Conservation (phyloP, 2,797 vertebrate species). For the Sandelia bainsii region DNA sequence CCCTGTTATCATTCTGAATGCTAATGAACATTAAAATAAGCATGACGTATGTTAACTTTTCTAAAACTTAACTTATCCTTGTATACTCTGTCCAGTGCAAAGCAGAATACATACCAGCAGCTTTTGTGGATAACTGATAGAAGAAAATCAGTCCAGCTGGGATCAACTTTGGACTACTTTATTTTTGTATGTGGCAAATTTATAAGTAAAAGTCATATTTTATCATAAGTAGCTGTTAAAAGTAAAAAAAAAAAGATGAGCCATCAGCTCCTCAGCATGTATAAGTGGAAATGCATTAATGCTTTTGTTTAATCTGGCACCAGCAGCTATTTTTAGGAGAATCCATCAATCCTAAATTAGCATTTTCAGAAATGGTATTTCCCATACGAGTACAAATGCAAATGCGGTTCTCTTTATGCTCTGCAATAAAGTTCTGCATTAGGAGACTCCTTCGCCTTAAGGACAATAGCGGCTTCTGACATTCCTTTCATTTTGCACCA, state of each 20-base stretch:
- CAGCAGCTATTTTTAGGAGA: constrained; percentile 13
- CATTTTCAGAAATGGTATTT: constrained; percentile 54
- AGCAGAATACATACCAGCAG: rapidly evolving
- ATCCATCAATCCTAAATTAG: constrained; percentile 48
- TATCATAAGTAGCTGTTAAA: not conserved
- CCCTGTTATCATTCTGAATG: not conserved
- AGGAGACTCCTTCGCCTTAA: constrained; percentile 24
- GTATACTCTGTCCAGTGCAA: not conserved
- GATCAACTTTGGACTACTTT: not conserved
- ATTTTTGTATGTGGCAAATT: not conserved
- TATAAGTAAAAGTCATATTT: not conserved
- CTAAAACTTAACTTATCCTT: constrained; percentile 10
- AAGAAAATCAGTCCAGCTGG: not conserved
- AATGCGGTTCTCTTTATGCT: constrained; percentile 18
- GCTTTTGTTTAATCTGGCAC: not conserved
- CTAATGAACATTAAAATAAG: constrained; percentile 6
- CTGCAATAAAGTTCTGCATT: constrained; percentile 12
- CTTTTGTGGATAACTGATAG: not conserved
- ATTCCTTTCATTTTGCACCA: constrained; percentile 23
- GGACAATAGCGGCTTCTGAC: constrained; percentile 15
- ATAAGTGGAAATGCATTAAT: not conserved
- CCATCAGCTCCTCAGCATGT: not conserved
- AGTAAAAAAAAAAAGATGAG: not conserved
- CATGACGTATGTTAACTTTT: not conserved
- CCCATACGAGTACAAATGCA: constrained; percentile 38